These are phyloP conservation scores for Bothrops alternatus DNA, from an alignment of 2,797 vertebrate species.

Conservation along the genomic window DNA sequence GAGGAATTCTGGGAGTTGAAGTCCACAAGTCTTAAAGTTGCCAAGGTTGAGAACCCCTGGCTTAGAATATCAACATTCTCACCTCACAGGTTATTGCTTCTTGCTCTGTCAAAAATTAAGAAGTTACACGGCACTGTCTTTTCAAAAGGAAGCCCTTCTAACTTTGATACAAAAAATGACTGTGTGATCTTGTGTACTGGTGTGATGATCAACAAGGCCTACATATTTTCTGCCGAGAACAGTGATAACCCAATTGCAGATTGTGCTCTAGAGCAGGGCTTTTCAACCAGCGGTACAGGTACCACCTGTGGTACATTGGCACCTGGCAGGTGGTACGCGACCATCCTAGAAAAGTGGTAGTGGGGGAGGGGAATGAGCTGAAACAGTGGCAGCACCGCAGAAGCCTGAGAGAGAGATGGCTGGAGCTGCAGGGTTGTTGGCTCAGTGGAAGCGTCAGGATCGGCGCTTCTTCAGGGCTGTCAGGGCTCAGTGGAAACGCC, in stretches of 20 bases:
- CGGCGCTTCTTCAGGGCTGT: too few species aligned
- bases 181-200: background rate
- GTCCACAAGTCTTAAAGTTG: background rate
- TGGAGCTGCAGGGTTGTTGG: too few species aligned
- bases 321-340: too few species aligned
- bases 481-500: too few species aligned
- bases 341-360: too few species aligned
- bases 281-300: too few species aligned
- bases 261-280: background rate
- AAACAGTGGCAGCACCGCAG: too few species aligned
- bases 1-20: too few species aligned
- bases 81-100: background rate
- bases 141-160: background rate
- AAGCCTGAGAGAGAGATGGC: too few species aligned
- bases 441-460: too few species aligned
- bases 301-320: too few species aligned
- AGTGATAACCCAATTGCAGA: background rate
- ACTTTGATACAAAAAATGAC: background rate
- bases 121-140: background rate
- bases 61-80: background rate
- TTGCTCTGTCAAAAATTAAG: background rate
- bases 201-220: background rate
- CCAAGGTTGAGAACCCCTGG: background rate
- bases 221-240: background rate
- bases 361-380: too few species aligned